Evolutionary conservation across 2,888 invertebrate genomes (phyloP).

Genomic region (Nephrotoma appendiculata): DNA sequence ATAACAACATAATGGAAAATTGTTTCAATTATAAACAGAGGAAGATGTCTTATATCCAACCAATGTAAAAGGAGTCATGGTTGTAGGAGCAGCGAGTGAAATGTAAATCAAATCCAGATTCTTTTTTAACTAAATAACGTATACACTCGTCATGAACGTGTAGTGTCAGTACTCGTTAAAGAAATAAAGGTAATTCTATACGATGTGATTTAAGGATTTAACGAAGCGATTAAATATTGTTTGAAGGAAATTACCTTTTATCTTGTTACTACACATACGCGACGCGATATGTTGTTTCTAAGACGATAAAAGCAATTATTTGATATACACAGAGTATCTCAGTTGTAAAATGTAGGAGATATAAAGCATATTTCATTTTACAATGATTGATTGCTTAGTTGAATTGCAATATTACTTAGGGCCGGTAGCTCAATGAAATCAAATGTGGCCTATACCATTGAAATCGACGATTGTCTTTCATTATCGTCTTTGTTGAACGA

Average conservation of each 20-base stretch:
- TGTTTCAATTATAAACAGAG: background rate
- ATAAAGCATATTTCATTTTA: too few relatives aligned
- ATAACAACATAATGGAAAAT: background rate
- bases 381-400: too few relatives aligned
- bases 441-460: too few relatives aligned
- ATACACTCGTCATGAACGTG: background rate
- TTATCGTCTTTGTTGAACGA: too few relatives aligned
- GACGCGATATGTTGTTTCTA: background rate
- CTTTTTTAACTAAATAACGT: background rate
- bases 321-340: too few relatives aligned
- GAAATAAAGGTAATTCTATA: background rate
- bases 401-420: too few relatives aligned
- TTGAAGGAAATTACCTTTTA: background rate
- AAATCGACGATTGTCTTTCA: too few relatives aligned
- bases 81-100: background rate
- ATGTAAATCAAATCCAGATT: background rate
- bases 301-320: background rate
- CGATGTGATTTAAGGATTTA: background rate
- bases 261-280: background rate
- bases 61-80: background rate
- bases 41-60: background rate
- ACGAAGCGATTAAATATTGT: background rate
- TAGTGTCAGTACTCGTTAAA: too few relatives aligned
- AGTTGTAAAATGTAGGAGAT: too few relatives aligned
- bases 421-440: too few relatives aligned